Base-by-base conservation (phyloP, 2,113 vertebrate species). In the Pionites leucogaster region DNA sequence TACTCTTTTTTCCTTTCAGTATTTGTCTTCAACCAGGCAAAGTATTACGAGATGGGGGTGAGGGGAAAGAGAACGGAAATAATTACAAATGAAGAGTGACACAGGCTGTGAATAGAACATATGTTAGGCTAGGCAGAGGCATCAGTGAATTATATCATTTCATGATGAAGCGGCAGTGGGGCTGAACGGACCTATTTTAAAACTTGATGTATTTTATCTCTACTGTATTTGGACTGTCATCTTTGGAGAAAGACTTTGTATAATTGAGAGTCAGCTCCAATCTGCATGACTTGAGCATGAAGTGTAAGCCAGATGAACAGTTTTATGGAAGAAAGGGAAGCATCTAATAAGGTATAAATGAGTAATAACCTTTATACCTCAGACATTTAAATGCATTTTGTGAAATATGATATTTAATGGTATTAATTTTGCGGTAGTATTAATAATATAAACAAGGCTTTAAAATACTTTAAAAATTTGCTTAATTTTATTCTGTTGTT, bases 81-180 rank as follows among this genome's bases (percentile, higher is more conserved):
- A 98, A 99, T 99, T 99, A 98, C 98, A 99, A 99, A 99, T 99
- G 98, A 99, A 98, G 98, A 99, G 98, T 99, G 99, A 99, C 98
- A 92, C 94, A 90, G 98, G 98, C 98, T 98, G 98, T 98, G 98
- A 99, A 98, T 98, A 98, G 98, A 99, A 98, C 99, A 99, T 99
- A 99, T 99, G 99, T 99, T 98, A 97, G 98, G 97, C 97, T 98
- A 96, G 97, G 98, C 97, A 98, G 98, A 98, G 96, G 98, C 98
- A 96, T 98, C 98, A 96, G 98, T 98, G 98, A 98, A 98, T 98
- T 98, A 98, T 98, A 99, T 98, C 97, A 97, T 98, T 98, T 98
- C 98, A 97, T 99, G 98, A 98, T 98, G 98, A 99, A 98, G 98
- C 96, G 95, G 98, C 98, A 99, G 97, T 98, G 98, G 98, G 98